A percentile compares a stretch with the other conserved stretches of the same genome.
Evolutionary conservation across 30 jellyfish, hydroid and myxozoan species (phyloP).

Genomic region (Turritopsis rubra): DNA sequence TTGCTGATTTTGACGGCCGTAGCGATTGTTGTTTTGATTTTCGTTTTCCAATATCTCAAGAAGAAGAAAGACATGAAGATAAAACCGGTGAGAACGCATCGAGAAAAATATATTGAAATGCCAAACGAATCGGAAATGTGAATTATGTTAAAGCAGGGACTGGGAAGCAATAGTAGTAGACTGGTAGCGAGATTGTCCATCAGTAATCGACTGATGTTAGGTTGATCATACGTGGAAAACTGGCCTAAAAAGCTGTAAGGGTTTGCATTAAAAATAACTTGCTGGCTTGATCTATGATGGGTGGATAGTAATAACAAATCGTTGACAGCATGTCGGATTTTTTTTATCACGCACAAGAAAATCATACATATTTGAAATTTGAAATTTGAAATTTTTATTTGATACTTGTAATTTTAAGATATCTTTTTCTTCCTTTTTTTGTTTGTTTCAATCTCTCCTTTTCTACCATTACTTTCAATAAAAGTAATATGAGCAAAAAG

Average conservation of each 20-base stretch:
- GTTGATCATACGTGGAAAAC: no score
- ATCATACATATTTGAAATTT: background rate
- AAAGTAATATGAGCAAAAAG: no score
- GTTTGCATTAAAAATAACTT: background rate
- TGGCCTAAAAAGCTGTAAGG: no score
- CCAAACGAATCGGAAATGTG: conserved; percentile 82
- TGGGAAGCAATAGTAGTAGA: no score
- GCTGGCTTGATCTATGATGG: background rate
- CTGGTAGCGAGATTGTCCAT: no score
- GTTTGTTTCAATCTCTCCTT: background rate
- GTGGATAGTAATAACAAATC: background rate
- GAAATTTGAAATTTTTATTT: background rate
- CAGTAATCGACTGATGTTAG: no score
- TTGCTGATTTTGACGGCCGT: conserved; percentile 64
- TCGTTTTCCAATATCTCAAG: conserved; percentile 69
- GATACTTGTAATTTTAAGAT: background rate
- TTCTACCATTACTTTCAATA: no score
- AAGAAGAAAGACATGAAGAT: conserved; percentile 63
- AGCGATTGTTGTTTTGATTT: conserved; percentile 72
- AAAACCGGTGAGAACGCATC: conserved; percentile 68
- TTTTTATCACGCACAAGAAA: background rate
- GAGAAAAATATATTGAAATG: conserved; percentile 91
- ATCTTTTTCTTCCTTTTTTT: background rate
- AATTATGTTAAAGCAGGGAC: background rate
- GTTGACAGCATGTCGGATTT: background rate